Evolutionary conservation across 2,797 vertebrate genomes (phyloP), one percentile per base, ranked within the genome.

Genomic region (Artibeus lituratus): DNA sequence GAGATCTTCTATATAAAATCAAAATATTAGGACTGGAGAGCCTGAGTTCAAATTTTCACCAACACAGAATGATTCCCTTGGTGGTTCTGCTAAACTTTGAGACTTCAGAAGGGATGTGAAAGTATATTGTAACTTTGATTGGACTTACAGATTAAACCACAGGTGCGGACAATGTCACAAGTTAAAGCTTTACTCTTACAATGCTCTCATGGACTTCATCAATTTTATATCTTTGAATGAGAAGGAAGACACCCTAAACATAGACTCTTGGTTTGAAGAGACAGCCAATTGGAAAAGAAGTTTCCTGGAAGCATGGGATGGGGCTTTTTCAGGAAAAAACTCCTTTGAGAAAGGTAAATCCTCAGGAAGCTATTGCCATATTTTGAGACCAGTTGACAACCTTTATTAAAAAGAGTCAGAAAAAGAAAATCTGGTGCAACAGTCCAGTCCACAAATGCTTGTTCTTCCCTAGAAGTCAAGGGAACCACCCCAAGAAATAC

Each of bases 311-410:
- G 14, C 53, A 16, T 26, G n/a, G 4, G 21, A 9, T 51, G 53
- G 7, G 49, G 22, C 12, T 37, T 78, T 78, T 78, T 55, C 51
- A 55, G 21, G 35, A 55, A n/a, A n/a, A 53, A 78, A 26, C 76
- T 55, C 49, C n/a, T 78, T 37, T 78, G 76, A 37, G 12, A 53
- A 53, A 37, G 49, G 11, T 21, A 78, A 78, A 78, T 53, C 21
- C 11, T 37, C 76, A 78, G 76, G n/a, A 78, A 37, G 49, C n/a
- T 35, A 37, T 16, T 55, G n/a, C 24, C 3, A 37, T 44, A 74
- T 44, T 44, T 73, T 74, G 72, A 47, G 72, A 47, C 8, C 86
- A 98, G 98, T 87, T 96, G 97, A 98, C 67, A 97, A 87, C 1
- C 86, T 37, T 6, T 83, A 39, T 1, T 95, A 80, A 82, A 93